These are phyloP conservation scores for Dorcus hopei DNA, from an alignment of 2,888 invertebrate genomes.

Conservation along the genomic window DNA sequence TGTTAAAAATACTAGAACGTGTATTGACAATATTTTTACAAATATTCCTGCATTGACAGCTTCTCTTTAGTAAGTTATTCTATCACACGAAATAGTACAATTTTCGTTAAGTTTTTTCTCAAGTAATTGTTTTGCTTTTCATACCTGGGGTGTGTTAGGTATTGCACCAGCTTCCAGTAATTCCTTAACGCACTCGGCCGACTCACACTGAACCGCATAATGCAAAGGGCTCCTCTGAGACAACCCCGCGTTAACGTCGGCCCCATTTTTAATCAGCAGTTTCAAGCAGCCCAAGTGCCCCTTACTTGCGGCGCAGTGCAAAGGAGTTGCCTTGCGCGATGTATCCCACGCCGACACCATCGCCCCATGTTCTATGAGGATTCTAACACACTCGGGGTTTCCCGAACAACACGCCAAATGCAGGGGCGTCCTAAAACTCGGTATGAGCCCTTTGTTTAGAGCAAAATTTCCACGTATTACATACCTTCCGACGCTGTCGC, in stretches of 20 bases:
- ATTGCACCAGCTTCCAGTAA: slow-evolving; percentile 75
- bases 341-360: slow-evolving; percentile 69
- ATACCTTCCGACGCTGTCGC: slow-evolving; percentile 69
- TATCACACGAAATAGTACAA: no score
- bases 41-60: no score
- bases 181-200: slow-evolving; percentile 68
- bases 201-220: slow-evolving; percentile 77
- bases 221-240: slow-evolving; percentile 71
- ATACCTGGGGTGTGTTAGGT: slow-evolving; percentile 78
- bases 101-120: no score
- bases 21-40: no score
- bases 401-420: slow-evolving; percentile 79
- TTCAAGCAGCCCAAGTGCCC: slow-evolving; percentile 61
- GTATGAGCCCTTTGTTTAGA: not conserved
- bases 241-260: slow-evolving; percentile 75
- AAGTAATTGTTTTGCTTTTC: not conserved
- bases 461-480: slow-evolving; percentile 20
- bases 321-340: slow-evolving; percentile 65
- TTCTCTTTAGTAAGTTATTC: no score
- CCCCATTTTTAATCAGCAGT: slow-evolving; percentile 66
- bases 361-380: slow-evolving; percentile 67
- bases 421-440: slow-evolving; percentile 58
- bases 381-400: slow-evolving; percentile 65
- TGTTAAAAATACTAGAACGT: no score
- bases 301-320: slow-evolving; percentile 74